These are phyloP conservation scores for Petrolisthes manimaculis DNA, from an alignment of 2,888 invertebrate genomes.

Conservation along the genomic window DNA sequence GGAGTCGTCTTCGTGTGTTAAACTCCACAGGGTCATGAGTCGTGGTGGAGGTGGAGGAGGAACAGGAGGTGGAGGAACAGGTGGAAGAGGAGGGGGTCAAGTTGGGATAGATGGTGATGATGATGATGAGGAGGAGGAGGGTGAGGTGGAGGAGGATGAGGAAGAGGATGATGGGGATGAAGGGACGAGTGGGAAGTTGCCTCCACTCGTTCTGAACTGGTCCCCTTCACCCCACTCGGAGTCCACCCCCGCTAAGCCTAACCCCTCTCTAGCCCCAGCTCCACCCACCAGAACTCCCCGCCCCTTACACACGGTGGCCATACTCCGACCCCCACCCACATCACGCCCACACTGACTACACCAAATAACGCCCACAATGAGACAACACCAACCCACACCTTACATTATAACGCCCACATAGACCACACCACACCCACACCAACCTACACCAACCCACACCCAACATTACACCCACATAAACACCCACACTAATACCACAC, in stretches of 20 bases:
- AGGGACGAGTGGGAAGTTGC: background rate
- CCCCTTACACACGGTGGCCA: constrained; percentile 52
- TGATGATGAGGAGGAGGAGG: too few relatives aligned
- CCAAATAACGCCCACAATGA: too few relatives aligned
- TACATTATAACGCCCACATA: too few relatives aligned
- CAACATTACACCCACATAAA: too few relatives aligned
- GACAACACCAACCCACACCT: too few relatives aligned
- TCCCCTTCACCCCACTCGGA: background rate
- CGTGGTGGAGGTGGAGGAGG: background rate
- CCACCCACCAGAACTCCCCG: constrained; percentile 8
- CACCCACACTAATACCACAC: too few relatives aligned
- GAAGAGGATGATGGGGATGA: background rate
- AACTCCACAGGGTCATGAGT: constrained; percentile 71
- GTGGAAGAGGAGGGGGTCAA: too few relatives aligned
- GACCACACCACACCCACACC: too few relatives aligned
- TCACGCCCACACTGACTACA: background rate
- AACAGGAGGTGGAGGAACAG: background rate
- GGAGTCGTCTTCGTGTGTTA: constrained; percentile 84
- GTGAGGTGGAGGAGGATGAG: too few relatives aligned
- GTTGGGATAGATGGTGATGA: too few relatives aligned
- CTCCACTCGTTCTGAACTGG: background rate
- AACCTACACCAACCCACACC: too few relatives aligned
- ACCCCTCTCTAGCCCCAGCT: background rate
- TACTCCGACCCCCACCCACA: constrained; percentile 38
- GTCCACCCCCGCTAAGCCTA: background rate